A percentile compares a stretch with the other conserved stretches of the same genome.
Conservation (phyloP, 2,113 vertebrate genomes). For the Rhizomys pruinosus region DNA sequence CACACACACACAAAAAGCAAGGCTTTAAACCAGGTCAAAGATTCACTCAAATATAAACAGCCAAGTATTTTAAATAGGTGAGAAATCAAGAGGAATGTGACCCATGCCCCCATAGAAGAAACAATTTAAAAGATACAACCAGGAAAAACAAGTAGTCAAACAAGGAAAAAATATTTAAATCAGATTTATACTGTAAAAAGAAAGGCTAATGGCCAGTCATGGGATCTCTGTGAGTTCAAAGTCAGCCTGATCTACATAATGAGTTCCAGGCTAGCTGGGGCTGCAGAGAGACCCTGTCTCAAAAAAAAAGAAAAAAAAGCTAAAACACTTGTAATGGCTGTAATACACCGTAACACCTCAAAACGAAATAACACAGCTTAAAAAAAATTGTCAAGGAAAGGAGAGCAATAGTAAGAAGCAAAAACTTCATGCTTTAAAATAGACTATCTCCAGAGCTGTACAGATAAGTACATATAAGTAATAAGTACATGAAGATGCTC, state of each 20-base stretch:
- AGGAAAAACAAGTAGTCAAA: not conserved
- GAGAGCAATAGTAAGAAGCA: not conserved
- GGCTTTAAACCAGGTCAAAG: not conserved
- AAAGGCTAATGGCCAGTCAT: too few species aligned
- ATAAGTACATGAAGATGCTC: not conserved
- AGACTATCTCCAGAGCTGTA: not conserved
- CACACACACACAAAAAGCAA: too few species aligned
- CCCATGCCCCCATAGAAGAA: not conserved
- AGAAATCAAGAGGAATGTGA: not conserved
- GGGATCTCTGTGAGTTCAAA: too few species aligned
- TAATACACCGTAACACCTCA: not conserved
- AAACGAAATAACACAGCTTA: not conserved
- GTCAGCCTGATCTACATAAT: too few species aligned
- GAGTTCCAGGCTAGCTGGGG: too few species aligned
- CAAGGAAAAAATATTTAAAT: conserved; percentile 13
- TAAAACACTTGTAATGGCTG: not conserved
- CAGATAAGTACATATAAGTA: not conserved
- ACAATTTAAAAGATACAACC: not conserved
- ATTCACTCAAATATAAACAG: not conserved
- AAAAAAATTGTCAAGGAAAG: not conserved
- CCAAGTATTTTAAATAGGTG: not conserved
- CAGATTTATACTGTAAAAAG: not conserved
- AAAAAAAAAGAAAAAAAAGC: too few species aligned
- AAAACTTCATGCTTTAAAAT: not conserved
- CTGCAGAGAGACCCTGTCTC: too few species aligned